A percentile compares a stretch with the other conserved stretches of the same genome.
These are phyloP conservation scores for Leptinotarsa tumamoca DNA, from an alignment of 2,888 invertebrate genomes.

Conservation along the genomic window DNA sequence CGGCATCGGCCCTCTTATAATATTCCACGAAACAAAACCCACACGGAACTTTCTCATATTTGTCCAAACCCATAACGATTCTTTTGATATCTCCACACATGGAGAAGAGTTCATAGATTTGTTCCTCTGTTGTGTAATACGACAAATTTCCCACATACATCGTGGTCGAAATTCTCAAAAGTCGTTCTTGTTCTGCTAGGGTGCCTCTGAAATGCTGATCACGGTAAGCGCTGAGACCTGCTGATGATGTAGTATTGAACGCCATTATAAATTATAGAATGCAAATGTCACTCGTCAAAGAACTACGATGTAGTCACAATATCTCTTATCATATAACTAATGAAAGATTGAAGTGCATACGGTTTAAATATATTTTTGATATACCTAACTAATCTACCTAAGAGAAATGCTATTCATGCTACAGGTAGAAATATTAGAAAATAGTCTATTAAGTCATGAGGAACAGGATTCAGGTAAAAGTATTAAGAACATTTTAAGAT, in stretches of 20 bases:
- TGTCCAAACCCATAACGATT: slow-evolving; percentile 97
- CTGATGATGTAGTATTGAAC: slow-evolving; percentile 69
- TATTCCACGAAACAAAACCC: slow-evolving; percentile 99
- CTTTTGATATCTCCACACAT: slow-evolving; percentile 95
- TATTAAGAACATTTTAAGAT: too few relatives aligned
- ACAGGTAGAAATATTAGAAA: too few relatives aligned
- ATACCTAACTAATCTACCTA: too few relatives aligned
- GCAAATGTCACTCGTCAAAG: too few relatives aligned
- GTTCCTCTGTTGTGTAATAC: slow-evolving; percentile 98
- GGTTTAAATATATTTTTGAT: too few relatives aligned
- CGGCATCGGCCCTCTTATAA: slow-evolving; percentile 80
- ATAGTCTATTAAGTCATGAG: too few relatives aligned
- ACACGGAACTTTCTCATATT: slow-evolving; percentile 98
- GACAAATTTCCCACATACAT: slow-evolving; percentile 97
- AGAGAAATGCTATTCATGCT: too few relatives aligned
- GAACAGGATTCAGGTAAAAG: too few relatives aligned
- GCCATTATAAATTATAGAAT: too few relatives aligned
- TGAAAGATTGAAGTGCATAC: too few relatives aligned
- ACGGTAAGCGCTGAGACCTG: slow-evolving; percentile 90
- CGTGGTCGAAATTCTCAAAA: slow-evolving; percentile 81
- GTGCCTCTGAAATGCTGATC: slow-evolving; percentile 96
- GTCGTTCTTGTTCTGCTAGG: slow-evolving; percentile 81
- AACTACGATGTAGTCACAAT: too few relatives aligned
- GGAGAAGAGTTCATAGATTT: slow-evolving; percentile 96
- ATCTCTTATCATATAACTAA: too few relatives aligned